Conservation (phyloP, 2,888 invertebrate genomes). For the Cerastoderma edule region DNA sequence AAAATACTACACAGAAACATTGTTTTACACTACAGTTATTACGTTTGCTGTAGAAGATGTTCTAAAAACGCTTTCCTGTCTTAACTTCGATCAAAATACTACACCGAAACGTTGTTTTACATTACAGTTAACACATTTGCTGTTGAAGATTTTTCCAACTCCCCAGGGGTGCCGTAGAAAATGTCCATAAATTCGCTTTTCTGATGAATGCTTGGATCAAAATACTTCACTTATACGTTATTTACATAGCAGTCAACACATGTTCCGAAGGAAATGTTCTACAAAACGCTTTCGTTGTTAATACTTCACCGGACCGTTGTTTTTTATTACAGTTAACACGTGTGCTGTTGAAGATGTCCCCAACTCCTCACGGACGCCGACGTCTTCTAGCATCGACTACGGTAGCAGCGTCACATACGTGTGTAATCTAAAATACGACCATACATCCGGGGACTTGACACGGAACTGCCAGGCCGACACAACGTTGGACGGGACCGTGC, state of each 20-base stretch:
- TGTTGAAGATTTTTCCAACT: neutral
- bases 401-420: constrained; percentile 30
- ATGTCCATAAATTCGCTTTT: neutral
- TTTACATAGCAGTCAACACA: neutral
- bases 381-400: constrained; percentile 7
- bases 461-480: constrained; percentile 38
- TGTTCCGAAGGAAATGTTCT: neutral
- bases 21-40: too few relatives aligned
- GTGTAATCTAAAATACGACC: constrained; percentile 38
- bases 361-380: constrained; percentile 22
- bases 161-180: neutral
- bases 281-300: neutral
- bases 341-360: constrained; percentile 26
- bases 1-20: too few relatives aligned
- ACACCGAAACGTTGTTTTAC: too few relatives aligned
- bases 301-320: neutral
- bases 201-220: too few relatives aligned
- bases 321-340: constrained; percentile 21
- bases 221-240: neutral
- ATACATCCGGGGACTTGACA: constrained; percentile 25
- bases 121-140: too few relatives aligned
- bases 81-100: too few relatives aligned
- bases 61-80: too few relatives aligned
- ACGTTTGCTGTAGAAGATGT: too few relatives aligned
- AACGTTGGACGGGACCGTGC: constrained; percentile 30